Evolutionary conservation across 2,888 invertebrate species (phyloP).

Genomic region (Mellilla xanthometata): DNA sequence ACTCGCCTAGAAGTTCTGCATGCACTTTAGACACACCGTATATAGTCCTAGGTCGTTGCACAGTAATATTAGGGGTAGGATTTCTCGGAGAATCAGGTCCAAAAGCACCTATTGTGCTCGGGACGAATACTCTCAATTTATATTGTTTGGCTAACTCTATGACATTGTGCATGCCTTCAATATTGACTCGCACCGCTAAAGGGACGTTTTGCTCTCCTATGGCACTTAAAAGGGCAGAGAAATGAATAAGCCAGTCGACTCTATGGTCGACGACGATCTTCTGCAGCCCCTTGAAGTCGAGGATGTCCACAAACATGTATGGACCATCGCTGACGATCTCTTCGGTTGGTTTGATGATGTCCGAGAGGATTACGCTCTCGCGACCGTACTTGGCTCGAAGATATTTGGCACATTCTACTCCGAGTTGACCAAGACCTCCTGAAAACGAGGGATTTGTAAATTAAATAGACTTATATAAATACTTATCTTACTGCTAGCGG

Average conservation of each 20-base stretch:
- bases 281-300: slow-evolving; percentile 94
- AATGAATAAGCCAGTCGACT: slow-evolving; percentile 96
- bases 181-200: slow-evolving; percentile 93
- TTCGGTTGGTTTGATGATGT: slow-evolving; percentile 89
- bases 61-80: slow-evolving; percentile 94
- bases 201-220: slow-evolving; percentile 96
- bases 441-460: too few species aligned
- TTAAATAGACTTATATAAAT: too few species aligned
- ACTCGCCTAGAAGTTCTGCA: slow-evolving; percentile 95
- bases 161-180: slow-evolving; percentile 95
- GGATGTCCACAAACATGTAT: slow-evolving; percentile 94
- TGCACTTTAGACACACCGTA: slow-evolving; percentile 97
- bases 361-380: slow-evolving; percentile 91
- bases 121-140: slow-evolving; percentile 92
- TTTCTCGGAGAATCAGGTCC: slow-evolving; percentile 96
- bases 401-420: slow-evolving; percentile 90
- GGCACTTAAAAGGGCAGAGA: slow-evolving; percentile 94
- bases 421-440: slow-evolving; percentile 92
- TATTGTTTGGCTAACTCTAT: slow-evolving; percentile 95
- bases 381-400: slow-evolving; percentile 89
- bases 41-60: slow-evolving; percentile 94
- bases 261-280: slow-evolving; percentile 93
- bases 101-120: slow-evolving; percentile 97
- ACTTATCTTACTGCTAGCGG: too few species aligned
- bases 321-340: slow-evolving; percentile 87